Percentiles rank a stretch among this genome's conserved stretches.
Conservation (phyloP, 2,797 vertebrate genomes). For the Onychomys arenicola region DNA sequence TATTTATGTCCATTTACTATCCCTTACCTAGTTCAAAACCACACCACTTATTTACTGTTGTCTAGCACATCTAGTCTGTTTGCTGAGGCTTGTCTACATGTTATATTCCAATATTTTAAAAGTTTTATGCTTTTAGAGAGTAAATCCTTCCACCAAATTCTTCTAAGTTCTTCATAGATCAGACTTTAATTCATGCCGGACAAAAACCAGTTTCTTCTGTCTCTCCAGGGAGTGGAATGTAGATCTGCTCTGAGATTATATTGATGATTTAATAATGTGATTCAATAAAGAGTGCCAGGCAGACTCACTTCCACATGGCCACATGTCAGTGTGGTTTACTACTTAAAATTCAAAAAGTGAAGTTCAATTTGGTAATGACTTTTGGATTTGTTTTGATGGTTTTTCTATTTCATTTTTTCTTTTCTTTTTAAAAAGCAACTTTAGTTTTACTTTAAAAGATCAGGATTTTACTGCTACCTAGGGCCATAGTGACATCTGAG, state of each 20-base stretch:
- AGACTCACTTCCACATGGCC: background rate
- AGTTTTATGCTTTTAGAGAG: background rate
- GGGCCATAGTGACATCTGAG: no score
- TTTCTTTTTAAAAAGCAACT: background rate
- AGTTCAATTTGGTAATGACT: constrained; percentile 14
- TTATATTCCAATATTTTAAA: constrained; percentile 51
- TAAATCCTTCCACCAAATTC: constrained; percentile 12
- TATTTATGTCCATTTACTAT: no score
- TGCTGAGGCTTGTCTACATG: background rate
- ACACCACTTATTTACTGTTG: background rate
- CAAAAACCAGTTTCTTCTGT: constrained; percentile 31
- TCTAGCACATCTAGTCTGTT: background rate
- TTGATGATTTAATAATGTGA: constrained; percentile 21
- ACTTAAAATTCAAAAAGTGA: constrained; percentile 56
- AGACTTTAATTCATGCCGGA: background rate
- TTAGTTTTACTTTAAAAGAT: constrained; percentile 60
- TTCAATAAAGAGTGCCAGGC: constrained; percentile 50
- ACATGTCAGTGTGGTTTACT: constrained; percentile 34
- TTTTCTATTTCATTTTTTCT: background rate
- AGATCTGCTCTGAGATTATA: constrained; percentile 20
- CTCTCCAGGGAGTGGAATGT: background rate
- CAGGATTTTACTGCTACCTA: background rate
- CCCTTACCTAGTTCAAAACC: background rate
- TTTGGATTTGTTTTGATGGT: constrained; percentile 39
- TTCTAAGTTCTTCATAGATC: background rate